Base-by-base conservation (phyloP, 2,113 vertebrate genomes). In the Tetraodon nigroviridis region DNA sequence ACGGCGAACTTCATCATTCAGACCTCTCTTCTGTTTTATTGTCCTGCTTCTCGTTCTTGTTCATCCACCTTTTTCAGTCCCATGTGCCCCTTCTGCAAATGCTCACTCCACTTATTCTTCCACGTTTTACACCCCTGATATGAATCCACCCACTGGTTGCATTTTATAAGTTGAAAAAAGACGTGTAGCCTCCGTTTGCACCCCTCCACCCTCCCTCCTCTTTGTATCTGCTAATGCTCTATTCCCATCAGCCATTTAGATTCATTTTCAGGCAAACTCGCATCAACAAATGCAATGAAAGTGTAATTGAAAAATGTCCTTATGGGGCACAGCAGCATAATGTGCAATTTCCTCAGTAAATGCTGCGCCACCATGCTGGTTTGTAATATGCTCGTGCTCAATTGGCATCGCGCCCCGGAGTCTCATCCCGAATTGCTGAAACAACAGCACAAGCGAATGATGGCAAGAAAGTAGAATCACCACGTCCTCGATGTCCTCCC, bases 221-320 rank as follows among this genome's bases (percentile, higher is more conserved):
- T 54, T 42, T 21, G 47, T 51, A 51, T 75, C 65, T 64, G 50
- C 64, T 82, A 61, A 60, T 62, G 42, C 24, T 42, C 54, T 44
- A 47, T 71, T 65, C 72, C 69, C 73, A 76, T 45, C 58, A 15
- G 48, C 66, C 63, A 13, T 51, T 60, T 37, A 69, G 71, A 67
- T 77, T 72, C 54, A 58, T 69, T 76, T 76, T 59, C 68, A 64
- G 64, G 22, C 67, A 71, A 76, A 70, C 71, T 57, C 48, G 8
- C 55, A 42, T 69, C 78, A 75, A 73, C 82, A 80, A 84, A 83
- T 68, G 64, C 79, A 83, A 81, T 87, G 67, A 75, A 83, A 83
- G 68, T 75, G 69, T 84, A 86, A 88, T 86, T 88, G 85, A 88
- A 85, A 84, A 76, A 78, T 81, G 54, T 78, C 75, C 79, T 86